These are phyloP conservation scores for Sipunculus nudus DNA, from an alignment of 2,888 invertebrate genomes.

Conservation along the genomic window DNA sequence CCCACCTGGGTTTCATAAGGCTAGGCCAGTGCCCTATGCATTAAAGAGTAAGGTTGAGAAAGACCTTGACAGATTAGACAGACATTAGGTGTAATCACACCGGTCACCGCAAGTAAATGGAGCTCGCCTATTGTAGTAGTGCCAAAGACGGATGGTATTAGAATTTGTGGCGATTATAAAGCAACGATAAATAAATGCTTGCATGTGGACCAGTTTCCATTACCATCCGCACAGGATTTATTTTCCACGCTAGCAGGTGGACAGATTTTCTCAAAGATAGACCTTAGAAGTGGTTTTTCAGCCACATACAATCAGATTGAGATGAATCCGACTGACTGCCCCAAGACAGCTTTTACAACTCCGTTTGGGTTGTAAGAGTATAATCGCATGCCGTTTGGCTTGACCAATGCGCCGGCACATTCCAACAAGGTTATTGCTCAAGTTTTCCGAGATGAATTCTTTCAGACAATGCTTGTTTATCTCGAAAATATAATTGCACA, in stretches of 20 bases:
- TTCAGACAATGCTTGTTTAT: too few relatives aligned
- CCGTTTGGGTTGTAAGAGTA: constrained; percentile 12
- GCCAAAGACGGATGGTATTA: constrained; percentile 7
- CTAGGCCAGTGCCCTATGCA: constrained; percentile 7
- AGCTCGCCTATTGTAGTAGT: constrained; percentile 24
- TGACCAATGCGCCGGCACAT: constrained; percentile 14
- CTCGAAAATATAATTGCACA: too few relatives aligned
- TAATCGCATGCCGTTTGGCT: constrained; percentile 11
- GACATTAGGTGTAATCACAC: not conserved
- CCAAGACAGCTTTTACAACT: constrained; percentile 8
- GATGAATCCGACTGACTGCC: constrained; percentile 13
- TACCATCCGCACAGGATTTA: too few relatives aligned
- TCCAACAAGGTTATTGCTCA: constrained; percentile 49
- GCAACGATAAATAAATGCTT: constrained; percentile 14
- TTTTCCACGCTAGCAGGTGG: too few relatives aligned
- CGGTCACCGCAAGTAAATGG: constrained; percentile 6
- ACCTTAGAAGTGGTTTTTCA: constrained; percentile 15
- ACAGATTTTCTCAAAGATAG: constrained; percentile 21
- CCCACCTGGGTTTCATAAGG: not conserved
- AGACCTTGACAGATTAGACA: constrained; percentile 26
- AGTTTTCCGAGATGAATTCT: too few relatives aligned
- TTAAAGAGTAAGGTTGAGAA: constrained; percentile 2
- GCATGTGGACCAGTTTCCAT: constrained; percentile 8
- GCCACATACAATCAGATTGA: too few relatives aligned
- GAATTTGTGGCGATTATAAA: constrained; percentile 28